Percentiles rank a stretch among this genome's conserved stretches.
These are phyloP conservation scores for Lycia hirtaria DNA, from an alignment of 2,888 invertebrate genomes.

Conservation along the genomic window DNA sequence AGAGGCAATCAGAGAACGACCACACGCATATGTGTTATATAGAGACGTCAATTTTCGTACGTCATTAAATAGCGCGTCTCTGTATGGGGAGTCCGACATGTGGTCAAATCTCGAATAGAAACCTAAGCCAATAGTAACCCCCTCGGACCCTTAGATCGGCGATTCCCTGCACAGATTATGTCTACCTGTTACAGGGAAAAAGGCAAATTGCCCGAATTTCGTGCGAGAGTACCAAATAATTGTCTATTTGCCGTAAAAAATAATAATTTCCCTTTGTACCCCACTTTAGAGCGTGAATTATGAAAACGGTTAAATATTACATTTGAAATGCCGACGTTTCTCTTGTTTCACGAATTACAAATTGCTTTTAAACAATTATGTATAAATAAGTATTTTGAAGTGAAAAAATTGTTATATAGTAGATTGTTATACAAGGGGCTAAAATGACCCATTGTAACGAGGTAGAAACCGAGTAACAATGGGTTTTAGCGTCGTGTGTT, in stretches of 20 bases:
- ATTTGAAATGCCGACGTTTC: constrained; percentile 22
- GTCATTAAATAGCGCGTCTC: too few species aligned
- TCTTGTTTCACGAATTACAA: constrained; percentile 14
- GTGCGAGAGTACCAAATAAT: constrained; percentile 44
- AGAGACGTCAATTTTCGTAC: too few species aligned
- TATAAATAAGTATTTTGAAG: constrained; percentile 1
- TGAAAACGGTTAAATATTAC: constrained; percentile 24
- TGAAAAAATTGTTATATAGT: too few species aligned
- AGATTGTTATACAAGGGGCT: too few species aligned
- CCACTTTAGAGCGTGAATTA: constrained; percentile 26
- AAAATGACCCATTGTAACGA: too few species aligned
- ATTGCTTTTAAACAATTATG: constrained; percentile 11
- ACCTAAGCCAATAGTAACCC: constrained; percentile 23
- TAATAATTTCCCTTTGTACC: constrained; percentile 29
- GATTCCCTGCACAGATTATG: constrained; percentile 47
- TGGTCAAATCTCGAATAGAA: background rate
- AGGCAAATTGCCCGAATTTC: constrained; percentile 42
- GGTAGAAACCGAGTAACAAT: too few species aligned
- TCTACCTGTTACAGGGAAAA: constrained; percentile 41
- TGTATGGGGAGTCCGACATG: too few species aligned
- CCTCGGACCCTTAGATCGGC: constrained; percentile 36
- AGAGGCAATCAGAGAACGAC: too few species aligned
- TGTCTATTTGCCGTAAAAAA: constrained; percentile 43
- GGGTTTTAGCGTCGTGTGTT: too few species aligned
- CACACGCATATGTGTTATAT: too few species aligned